These are phyloP conservation scores for Magallana angulata DNA, from an alignment of 1,140 invertebrate species.

Conservation along the genomic window DNA sequence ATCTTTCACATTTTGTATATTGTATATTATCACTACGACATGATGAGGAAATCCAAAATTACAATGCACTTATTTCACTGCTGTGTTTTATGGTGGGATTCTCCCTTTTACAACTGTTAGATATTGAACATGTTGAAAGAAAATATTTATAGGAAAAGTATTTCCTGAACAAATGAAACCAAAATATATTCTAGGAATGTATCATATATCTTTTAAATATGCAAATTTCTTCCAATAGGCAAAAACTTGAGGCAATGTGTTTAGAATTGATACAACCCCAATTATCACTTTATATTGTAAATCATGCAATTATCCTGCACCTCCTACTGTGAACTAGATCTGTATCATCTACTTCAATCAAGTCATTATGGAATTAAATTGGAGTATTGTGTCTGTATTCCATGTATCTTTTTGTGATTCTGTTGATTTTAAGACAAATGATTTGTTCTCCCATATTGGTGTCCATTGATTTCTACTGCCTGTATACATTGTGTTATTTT, in stretches of 20 bases:
- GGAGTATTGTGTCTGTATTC: background rate
- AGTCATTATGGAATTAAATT: background rate
- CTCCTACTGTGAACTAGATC: background rate
- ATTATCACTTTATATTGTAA: background rate
- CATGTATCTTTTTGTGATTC: slow-evolving; percentile 9
- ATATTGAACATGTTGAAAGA: too few relatives aligned
- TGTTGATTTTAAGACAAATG: background rate
- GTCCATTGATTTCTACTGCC: background rate
- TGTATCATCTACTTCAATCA: background rate
- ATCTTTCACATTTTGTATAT: background rate
- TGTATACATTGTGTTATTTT: background rate
- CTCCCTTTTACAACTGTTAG: too few relatives aligned
- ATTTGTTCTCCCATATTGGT: slow-evolving; percentile 10
- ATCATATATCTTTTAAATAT: too few relatives aligned
- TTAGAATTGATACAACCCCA: too few relatives aligned
- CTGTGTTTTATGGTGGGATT: too few relatives aligned
- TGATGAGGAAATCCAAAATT: too few relatives aligned
- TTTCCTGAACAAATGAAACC: too few relatives aligned
- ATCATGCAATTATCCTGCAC: background rate
- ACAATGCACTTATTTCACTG: too few relatives aligned
- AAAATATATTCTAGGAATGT: too few relatives aligned
- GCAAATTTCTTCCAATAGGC: too few relatives aligned
- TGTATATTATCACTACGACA: background rate
- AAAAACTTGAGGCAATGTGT: too few relatives aligned
- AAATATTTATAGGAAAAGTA: too few relatives aligned